These are phyloP conservation scores for Chrysolina oricalcia DNA, from an alignment of 2,888 invertebrate species.

Conservation along the genomic window DNA sequence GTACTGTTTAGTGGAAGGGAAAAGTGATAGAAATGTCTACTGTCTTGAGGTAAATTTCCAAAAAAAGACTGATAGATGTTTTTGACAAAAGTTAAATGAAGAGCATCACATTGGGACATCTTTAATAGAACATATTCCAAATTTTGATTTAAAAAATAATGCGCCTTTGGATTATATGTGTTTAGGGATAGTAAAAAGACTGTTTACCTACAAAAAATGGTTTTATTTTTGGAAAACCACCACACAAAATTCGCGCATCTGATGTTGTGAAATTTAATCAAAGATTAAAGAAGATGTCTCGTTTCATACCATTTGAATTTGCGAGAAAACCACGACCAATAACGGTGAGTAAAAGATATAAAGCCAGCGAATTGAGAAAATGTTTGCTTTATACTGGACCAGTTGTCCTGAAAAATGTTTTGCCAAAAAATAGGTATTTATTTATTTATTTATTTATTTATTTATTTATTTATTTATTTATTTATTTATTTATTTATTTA, in stretches of 20 bases:
- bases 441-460: too few relatives aligned
- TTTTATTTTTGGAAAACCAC: constrained; percentile 43
- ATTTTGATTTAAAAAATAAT: constrained; percentile 45
- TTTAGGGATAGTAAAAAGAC: constrained; percentile 45
- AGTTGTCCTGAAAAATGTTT: constrained; percentile 42
- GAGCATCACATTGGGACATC: constrained; percentile 46
- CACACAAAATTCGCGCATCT: constrained; percentile 41
- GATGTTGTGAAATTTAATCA: constrained; percentile 38
- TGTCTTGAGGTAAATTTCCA: constrained; percentile 35
- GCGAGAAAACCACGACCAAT: constrained; percentile 38
- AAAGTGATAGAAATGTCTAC: constrained; percentile 35
- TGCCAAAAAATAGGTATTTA: constrained; percentile 42
- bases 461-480: too few relatives aligned
- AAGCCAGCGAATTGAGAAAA: constrained; percentile 43
- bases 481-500: too few relatives aligned
- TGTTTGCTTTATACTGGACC: constrained; percentile 45
- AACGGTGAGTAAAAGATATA: constrained; percentile 44
- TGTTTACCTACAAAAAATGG: constrained; percentile 45
- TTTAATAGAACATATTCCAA: constrained; percentile 43
- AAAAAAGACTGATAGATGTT: constrained; percentile 38
- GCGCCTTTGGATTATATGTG: constrained; percentile 46
- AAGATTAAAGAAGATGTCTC: constrained; percentile 32
- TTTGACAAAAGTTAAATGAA: constrained; percentile 39
- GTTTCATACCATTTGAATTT: constrained; percentile 43
- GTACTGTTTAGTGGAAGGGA: constrained; percentile 38